Evolutionary conservation across 2,888 invertebrate genomes (phyloP), one percentile per base, ranked within the genome.

Genomic region (Lycia hirtaria): DNA sequence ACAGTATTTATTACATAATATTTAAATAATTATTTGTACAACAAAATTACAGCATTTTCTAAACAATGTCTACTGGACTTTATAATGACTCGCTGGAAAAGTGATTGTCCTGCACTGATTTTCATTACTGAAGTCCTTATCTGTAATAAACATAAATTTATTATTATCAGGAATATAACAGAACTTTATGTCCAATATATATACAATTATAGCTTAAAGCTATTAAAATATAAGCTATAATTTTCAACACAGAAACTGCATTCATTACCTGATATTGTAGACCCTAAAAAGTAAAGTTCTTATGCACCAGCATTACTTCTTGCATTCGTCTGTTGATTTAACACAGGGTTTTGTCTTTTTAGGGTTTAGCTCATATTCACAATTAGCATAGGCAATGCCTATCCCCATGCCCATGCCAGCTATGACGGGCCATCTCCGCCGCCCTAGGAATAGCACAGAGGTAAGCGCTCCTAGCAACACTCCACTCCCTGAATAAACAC

Each of bases 341-440:
- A 40, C 24, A n/a, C 24, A 40, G 14, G 35, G 6, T n/a, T n/a
- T n/a, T 47, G 12, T 52, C 62, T 85, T 85, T 73, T 81, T 84
- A 45, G 81, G 72, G 68, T 90, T 89, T 59, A 92, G 73, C 61
- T 85, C 87, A 73, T 79, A 81, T 87, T 97, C 96, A 85, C 98
- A 98, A 86, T 97, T 97, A 50, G 96, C 94, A 89, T 96, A 97
- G 43, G 97, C 98, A 91, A 97, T 95, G 45, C 99, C 99, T 72
- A 98, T 88, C 32, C 98, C 99, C 81, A 97, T 94, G 50, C 98
- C 98, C 66, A 96, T 94, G 30, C 98, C 98, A 58, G 97, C 93
- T 76, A 97, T 94, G 22, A 98, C 87, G 1, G 98, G 98, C 98
- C 98, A 98, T 75, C 95, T 93, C 84, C 95, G 94, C 77, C 96